phyloP scores from a whole-genome alignment of 2,797 vertebrate species.

The Molossus molossus region DNA sequence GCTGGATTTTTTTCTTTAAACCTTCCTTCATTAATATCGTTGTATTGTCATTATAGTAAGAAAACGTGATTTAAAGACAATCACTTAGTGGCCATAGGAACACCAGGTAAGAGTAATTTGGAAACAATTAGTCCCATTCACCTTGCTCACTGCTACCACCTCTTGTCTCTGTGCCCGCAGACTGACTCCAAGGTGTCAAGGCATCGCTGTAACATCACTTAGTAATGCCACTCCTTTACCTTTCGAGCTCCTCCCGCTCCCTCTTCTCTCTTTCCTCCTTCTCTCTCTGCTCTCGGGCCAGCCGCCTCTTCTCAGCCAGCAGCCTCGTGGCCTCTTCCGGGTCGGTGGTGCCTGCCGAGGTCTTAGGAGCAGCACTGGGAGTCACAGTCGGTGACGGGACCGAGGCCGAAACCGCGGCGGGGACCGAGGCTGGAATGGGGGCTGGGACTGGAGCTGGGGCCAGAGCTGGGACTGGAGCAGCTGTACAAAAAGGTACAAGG shows the following conservation, averaged over 20 bases:
- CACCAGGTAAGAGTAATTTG: background rate
- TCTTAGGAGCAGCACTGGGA: slow-evolving; percentile 82
- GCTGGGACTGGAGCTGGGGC: slow-evolving; percentile 67
- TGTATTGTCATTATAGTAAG: background rate
- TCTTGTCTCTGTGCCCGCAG: background rate
- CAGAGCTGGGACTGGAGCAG: slow-evolving; percentile 75
- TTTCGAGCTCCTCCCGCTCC: slow-evolving; percentile 94
- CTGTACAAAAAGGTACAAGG: slow-evolving; percentile 83
- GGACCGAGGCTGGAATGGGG: slow-evolving; percentile 65
- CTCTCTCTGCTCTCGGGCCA: slow-evolving; percentile 96
- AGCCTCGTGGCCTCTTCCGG: slow-evolving; percentile 96
- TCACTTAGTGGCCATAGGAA: background rate
- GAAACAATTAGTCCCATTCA: background rate
- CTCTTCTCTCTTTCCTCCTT: slow-evolving; percentile 94
- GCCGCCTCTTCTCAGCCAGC: slow-evolving; percentile 95
- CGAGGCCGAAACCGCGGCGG: background rate
- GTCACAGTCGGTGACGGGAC: slow-evolving; percentile 67
- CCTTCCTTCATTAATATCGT: background rate
- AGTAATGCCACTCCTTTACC: slow-evolving; percentile 87
- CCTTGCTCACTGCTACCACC: background rate
- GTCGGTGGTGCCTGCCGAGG: slow-evolving; percentile 96
- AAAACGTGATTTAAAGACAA: slow-evolving; percentile 26
- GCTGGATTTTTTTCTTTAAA: background rate
- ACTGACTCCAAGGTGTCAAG: no score
- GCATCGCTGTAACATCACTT: background rate